Conservation (phyloP, 2,888 invertebrate species). For the Leucophora obtusa region DNA sequence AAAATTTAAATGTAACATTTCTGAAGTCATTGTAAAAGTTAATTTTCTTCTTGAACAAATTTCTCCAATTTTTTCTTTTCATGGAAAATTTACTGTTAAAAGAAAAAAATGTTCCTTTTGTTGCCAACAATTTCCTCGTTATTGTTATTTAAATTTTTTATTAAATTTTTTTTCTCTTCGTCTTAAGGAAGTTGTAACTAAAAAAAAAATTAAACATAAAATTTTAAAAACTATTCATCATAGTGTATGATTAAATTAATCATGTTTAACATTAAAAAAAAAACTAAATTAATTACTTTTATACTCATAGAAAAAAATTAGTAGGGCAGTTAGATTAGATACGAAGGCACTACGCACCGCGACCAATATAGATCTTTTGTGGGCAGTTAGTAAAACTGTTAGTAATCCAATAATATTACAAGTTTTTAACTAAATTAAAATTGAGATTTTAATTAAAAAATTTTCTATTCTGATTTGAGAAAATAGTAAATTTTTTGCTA, state of each 20-base stretch:
- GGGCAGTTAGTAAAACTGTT: too few relatives aligned
- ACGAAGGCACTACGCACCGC: too few relatives aligned
- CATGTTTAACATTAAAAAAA: background rate
- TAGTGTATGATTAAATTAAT: background rate
- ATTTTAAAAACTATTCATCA: slow-evolving; percentile 13
- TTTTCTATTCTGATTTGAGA: too few relatives aligned
- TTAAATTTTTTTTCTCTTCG: background rate
- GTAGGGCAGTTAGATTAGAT: too few relatives aligned
- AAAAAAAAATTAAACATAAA: background rate
- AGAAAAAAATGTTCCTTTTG: slow-evolving; percentile 15
- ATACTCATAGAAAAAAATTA: too few relatives aligned
- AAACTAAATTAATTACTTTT: slow-evolving; percentile 52
- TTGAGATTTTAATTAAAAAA: too few relatives aligned
- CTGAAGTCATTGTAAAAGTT: background rate
- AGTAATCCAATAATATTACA: too few relatives aligned
- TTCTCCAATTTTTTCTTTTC: slow-evolving; percentile 25
- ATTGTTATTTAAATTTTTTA: slow-evolving; percentile 42
- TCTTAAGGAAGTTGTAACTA: slow-evolving; percentile 54
- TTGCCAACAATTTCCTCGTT: slow-evolving; percentile 52
- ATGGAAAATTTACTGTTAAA: slow-evolving; percentile 15
- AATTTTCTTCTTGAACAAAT: slow-evolving; percentile 25
- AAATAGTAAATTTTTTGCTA: too few relatives aligned
- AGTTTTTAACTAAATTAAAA: too few relatives aligned
- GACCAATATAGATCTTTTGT: too few relatives aligned
- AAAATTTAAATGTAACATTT: background rate